Evolutionary conservation across 2,797 vertebrate species (phyloP), one percentile per base, ranked within the genome.

Genomic region (Chelidonichthys spinosus): DNA sequence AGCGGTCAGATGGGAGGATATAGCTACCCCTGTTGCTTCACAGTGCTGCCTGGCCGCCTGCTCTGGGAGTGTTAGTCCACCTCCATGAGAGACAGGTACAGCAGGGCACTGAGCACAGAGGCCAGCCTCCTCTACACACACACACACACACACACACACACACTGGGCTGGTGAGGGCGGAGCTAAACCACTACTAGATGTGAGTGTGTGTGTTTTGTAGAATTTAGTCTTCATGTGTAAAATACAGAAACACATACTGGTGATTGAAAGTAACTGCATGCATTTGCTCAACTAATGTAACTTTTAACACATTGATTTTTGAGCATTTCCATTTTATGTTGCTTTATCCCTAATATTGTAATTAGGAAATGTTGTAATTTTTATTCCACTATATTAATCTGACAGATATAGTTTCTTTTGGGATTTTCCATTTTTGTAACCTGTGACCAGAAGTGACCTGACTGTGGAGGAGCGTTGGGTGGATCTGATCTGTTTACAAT

Each of bases 51-150:
- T 79, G 84, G 87, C 87, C 7, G 91, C 86, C 88, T 92, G 83
- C 89, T 91, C 78, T 81, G 86, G 87, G 88, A 92, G 90, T 91
- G 86, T 90, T 80, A 84, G 87, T 90, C 90, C 83, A 90, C 92
- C 92, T 92, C 92, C 92, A 92, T 93, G 82, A 93, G 90, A 93
- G 92, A 91, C 92, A 93, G 93, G 93, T 93, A 93, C 92, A 90
- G 91, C 88, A 90, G 90, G 87, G 92, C 90, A 93, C 91, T 88
- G 74, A 91, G 76, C 78, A 66, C 79, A 85, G 82, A 84, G 87
- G 87, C 87, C 88, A 71, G 86, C 90, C 92, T 92, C 86, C 87
- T 84, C 74, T 55, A 43, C 67, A 69, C 74, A 76, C 75, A 72
- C 84, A 83, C 74, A 85, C 83, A 87, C 76, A 75, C 75, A 71